Conservation (phyloP, 1,140 invertebrate genomes). For the Chymomyza costata region DNA sequence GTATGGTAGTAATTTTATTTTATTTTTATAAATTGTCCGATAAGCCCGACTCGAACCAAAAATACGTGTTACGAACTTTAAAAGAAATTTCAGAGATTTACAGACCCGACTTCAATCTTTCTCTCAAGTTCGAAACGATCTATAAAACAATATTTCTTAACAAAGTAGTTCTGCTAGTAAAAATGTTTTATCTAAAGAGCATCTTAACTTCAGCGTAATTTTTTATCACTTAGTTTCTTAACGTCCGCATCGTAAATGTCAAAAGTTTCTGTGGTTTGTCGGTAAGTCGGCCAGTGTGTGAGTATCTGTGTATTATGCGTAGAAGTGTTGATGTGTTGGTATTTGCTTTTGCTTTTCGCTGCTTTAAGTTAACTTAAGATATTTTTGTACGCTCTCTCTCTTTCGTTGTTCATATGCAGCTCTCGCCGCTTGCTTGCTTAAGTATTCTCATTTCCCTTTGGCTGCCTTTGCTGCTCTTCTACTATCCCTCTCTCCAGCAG, state of each 20-base stretch:
- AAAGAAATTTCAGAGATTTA: no score
- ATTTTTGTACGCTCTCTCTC: constrained; percentile 45
- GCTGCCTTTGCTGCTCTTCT: constrained; percentile 36
- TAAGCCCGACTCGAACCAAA: no score
- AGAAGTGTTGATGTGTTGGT: constrained; percentile 51
- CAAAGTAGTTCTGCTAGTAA: no score
- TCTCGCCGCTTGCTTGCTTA: constrained; percentile 34
- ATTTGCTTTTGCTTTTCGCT: constrained; percentile 47
- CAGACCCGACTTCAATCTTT: no score
- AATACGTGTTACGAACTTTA: no score
- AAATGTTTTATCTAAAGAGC: not conserved
- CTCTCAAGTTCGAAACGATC: no score
- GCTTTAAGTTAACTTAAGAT: constrained; percentile 64
- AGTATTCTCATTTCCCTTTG: constrained; percentile 64
- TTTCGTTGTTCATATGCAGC: constrained; percentile 48
- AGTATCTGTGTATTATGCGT: constrained; percentile 24
- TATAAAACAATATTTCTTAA: no score
- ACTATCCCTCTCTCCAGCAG: constrained; percentile 20
- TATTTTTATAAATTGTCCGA: no score
- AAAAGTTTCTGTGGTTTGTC: constrained; percentile 59
- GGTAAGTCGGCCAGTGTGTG: constrained; percentile 39
- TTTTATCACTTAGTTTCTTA: not conserved
- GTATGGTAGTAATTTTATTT: no score
- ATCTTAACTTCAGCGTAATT: not conserved
- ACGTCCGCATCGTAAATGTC: constrained; percentile 41